phyloP scores from a whole-genome alignment of 2,113 vertebrate species.

The Sinosuthora webbiana region DNA sequence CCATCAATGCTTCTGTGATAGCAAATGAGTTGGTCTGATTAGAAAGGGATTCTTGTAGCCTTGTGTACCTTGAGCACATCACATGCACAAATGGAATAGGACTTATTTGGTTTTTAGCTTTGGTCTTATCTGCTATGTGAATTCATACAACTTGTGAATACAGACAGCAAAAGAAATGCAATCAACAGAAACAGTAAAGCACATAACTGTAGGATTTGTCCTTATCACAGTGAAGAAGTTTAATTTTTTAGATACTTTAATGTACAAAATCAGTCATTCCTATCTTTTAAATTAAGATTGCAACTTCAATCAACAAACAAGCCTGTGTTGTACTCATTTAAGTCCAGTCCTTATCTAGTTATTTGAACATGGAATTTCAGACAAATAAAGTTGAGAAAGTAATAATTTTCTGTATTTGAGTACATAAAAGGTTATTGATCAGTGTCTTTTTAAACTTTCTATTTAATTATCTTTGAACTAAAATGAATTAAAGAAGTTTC shows the following conservation, averaged over 20 bases:
- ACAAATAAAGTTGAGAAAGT: not conserved
- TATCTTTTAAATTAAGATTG: conserved; percentile 2
- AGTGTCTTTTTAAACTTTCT: not conserved
- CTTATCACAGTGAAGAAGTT: not conserved
- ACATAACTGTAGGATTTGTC: not conserved
- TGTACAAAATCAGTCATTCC: not conserved
- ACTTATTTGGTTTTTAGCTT: not conserved
- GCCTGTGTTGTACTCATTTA: not conserved
- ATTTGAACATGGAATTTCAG: not conserved
- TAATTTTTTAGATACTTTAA: not conserved
- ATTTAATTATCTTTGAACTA: not conserved
- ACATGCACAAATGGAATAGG: not conserved
- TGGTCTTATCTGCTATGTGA: not conserved
- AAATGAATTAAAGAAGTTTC: not conserved
- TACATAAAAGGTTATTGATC: not conserved
- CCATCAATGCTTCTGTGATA: not conserved
- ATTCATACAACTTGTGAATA: not conserved
- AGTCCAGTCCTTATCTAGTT: not conserved
- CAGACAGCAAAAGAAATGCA: not conserved
- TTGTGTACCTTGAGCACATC: not conserved
- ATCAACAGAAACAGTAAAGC: not conserved
- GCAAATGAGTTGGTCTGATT: not conserved
- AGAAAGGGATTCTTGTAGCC: not conserved
- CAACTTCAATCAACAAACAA: not conserved
- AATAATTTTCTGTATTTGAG: not conserved